Base-by-base conservation (phyloP, 2,113 vertebrate species). In the Urocitellus parryii region DNA sequence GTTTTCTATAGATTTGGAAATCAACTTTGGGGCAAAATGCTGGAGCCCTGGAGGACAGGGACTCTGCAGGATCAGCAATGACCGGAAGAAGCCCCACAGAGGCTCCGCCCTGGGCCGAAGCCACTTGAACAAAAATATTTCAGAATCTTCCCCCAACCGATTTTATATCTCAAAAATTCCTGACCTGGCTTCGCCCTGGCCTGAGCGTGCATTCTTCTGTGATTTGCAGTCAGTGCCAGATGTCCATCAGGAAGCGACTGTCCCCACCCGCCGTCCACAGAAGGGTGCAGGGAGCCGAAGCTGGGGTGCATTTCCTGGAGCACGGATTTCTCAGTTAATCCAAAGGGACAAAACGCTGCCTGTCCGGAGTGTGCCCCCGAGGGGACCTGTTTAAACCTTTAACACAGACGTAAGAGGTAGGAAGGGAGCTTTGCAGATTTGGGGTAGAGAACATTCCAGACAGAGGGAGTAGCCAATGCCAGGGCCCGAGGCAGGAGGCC, bases 41-140 rank as follows among this genome's bases (percentile, higher is more conserved):
- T 68, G 84, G 48, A 70, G 29, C n/a, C 16, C 84, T 17, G 51
- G 18, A 29, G 68, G 56, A 14, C 34, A n/a, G 27, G 53, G 13
- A 1, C 48, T 12, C 24, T 53, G 37, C 29, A 34, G 32, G 7
- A 8, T 70, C 18, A 3, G 37, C 14, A 34, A 20, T 16, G 58
- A 18, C 8, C 13, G 1, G 0, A 24, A 39, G 63, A 42, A 8
- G 39, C 34, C 51, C 22, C 56, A 4, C 16, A 8, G 25, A 0
- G 48, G 5, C 5, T 24, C 61, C 4, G 7, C 34, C 13, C 5
- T 34, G 42, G 16, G 24, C 42, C 37, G 3, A 53, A 25, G 82
- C 45, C 37, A 10, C 78, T 45, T 22, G 42, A 42, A 37, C 1
- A 5, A 42, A 24, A 70, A 37, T 34, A 20, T 37, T 80, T 74